These are phyloP conservation scores for Halesus radiatus DNA, from an alignment of 1,140 invertebrate genomes.

Conservation along the genomic window DNA sequence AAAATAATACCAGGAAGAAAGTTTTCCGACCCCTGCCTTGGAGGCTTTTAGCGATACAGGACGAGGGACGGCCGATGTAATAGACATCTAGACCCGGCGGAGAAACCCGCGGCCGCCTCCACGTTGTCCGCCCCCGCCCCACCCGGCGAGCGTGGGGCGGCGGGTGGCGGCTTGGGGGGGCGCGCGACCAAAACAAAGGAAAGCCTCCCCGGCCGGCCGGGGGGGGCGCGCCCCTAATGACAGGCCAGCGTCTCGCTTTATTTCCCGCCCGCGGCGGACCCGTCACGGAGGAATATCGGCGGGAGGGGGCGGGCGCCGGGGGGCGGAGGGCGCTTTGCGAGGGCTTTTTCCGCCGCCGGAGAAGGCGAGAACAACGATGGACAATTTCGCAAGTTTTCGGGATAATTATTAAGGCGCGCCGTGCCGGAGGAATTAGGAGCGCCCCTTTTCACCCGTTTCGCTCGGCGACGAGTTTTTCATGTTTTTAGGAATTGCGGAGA, in stretches of 20 bases:
- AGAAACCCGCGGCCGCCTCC: slow-evolving; percentile 32
- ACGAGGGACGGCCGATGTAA: slow-evolving; percentile 44
- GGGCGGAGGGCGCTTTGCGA: slow-evolving; percentile 41
- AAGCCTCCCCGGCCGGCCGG: slow-evolving; percentile 26
- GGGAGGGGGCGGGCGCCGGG: neutral
- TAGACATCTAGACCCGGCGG: slow-evolving; percentile 41
- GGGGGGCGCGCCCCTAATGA: slow-evolving; percentile 34
- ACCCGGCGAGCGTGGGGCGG: neutral
- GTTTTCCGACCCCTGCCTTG: neutral
- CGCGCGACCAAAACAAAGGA: slow-evolving; percentile 49
- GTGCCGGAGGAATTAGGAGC: too few relatives aligned
- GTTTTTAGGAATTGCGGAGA: too few relatives aligned
- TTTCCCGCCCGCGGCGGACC: slow-evolving; percentile 25
- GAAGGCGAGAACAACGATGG: neutral
- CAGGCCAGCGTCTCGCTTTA: slow-evolving; percentile 42
- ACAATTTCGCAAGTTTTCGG: slow-evolving; percentile 22
- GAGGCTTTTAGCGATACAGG: slow-evolving; percentile 45
- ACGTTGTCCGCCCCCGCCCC: slow-evolving; percentile 2
- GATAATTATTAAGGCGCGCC: slow-evolving; percentile 22
- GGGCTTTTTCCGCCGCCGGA: slow-evolving; percentile 47
- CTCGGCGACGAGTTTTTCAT: too few relatives aligned
- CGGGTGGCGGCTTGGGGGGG: neutral
- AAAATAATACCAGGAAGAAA: neutral
- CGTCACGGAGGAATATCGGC: slow-evolving; percentile 11
- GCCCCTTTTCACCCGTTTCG: too few relatives aligned